These are phyloP conservation scores for Gallinago jamesoni DNA, from an alignment of 2,113 vertebrate genomes.

Conservation along the genomic window DNA sequence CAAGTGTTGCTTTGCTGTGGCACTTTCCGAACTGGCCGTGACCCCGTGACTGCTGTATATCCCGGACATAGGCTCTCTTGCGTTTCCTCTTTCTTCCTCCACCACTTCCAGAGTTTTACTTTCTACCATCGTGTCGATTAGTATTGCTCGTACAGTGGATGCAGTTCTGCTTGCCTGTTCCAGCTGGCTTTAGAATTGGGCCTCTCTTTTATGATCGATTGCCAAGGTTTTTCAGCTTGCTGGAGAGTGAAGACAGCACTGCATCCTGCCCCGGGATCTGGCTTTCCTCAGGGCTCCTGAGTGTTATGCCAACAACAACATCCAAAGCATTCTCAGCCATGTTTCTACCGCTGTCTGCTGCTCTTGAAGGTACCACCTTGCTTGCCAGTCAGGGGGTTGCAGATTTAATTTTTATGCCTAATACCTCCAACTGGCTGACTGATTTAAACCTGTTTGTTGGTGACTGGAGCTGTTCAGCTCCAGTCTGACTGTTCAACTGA, in stretches of 20 bases:
- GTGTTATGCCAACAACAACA: background rate
- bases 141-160: background rate
- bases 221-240: background rate
- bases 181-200: background rate
- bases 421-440: background rate
- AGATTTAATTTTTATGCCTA: background rate
- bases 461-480: background rate
- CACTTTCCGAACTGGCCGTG: background rate
- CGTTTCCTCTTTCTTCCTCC: background rate
- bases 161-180: background rate
- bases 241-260: background rate
- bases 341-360: background rate
- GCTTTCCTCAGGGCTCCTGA: background rate
- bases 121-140: background rate
- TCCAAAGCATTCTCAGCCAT: background rate
- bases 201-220: background rate
- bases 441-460: background rate
- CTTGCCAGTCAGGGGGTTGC: background rate
- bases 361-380: background rate
- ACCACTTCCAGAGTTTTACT: background rate
- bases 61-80: background rate
- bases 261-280: background rate
- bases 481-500: background rate
- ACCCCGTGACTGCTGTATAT: rapidly evolving
- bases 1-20: background rate